phyloP scores from a whole-genome alignment of 2,888 invertebrate genomes.

The Glaucopsyche alexis region DNA sequence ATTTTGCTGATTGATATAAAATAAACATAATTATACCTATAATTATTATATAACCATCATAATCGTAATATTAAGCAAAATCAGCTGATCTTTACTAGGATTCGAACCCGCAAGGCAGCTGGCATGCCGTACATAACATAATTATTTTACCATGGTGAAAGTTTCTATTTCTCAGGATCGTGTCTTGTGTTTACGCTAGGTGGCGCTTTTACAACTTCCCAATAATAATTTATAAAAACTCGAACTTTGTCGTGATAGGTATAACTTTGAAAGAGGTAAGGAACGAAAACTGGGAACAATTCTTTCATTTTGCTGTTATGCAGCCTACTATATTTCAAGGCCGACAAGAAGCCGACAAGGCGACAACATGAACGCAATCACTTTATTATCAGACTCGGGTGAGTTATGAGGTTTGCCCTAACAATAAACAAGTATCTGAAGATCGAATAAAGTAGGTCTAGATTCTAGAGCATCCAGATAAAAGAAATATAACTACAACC shows the following conservation, averaged over 20 bases:
- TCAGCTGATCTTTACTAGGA: conserved; percentile 5
- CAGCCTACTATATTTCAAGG: no score
- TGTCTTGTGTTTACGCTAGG: not conserved
- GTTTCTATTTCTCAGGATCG: not conserved
- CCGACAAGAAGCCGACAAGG: no score
- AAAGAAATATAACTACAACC: not conserved
- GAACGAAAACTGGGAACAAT: no score
- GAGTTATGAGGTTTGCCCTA: not conserved
- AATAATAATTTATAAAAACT: not conserved
- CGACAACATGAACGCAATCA: not conserved
- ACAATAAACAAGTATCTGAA: not conserved
- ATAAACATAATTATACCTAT: no score
- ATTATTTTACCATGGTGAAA: not conserved
- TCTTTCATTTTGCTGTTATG: no score
- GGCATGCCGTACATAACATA: not conserved
- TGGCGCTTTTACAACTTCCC: conserved; percentile 2
- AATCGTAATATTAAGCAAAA: not conserved
- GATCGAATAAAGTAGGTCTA: conserved; percentile 5
- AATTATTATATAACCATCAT: not conserved
- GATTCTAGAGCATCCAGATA: not conserved
- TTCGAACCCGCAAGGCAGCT: conserved; percentile 4
- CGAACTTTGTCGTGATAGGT: not conserved
- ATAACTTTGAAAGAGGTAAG: not conserved
- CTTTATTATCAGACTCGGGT: conserved; percentile 6
- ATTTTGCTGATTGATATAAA: no score